These are phyloP conservation scores for Calonectris borealis DNA, from an alignment of 2,113 vertebrate species.

Conservation along the genomic window DNA sequence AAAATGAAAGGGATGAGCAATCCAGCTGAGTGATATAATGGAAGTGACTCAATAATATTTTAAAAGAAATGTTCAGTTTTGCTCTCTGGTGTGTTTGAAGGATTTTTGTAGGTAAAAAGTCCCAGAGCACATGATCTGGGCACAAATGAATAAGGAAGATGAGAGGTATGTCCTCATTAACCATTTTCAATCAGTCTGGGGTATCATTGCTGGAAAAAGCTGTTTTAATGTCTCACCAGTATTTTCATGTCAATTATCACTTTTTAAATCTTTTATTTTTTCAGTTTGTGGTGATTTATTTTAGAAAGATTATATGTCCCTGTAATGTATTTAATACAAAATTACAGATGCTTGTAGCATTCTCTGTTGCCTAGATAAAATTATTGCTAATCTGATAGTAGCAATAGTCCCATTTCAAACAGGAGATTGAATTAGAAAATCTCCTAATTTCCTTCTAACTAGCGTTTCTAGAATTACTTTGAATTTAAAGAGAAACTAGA, in stretches of 20 bases:
- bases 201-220: not conserved
- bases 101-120: not conserved
- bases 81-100: not conserved
- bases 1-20: not conserved
- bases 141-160: not conserved
- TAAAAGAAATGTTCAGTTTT: not conserved
- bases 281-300: not conserved
- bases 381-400: not conserved
- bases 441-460: not conserved
- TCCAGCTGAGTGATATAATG: not conserved
- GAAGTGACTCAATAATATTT: not conserved
- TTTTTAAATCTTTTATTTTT: not conserved
- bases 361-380: not conserved
- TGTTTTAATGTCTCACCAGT: not conserved
- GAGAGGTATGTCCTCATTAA: not conserved
- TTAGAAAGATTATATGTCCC: not conserved
- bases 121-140: not conserved
- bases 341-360: not conserved
- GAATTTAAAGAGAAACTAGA: not conserved
- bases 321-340: not conserved
- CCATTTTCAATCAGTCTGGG: not conserved
- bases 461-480: not conserved
- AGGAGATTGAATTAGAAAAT: not conserved
- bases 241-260: not conserved
- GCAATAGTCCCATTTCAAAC: not conserved